These are phyloP conservation scores for Rousettus madagascariensis DNA, from an alignment of 2,797 vertebrate genomes.

Conservation along the genomic window DNA sequence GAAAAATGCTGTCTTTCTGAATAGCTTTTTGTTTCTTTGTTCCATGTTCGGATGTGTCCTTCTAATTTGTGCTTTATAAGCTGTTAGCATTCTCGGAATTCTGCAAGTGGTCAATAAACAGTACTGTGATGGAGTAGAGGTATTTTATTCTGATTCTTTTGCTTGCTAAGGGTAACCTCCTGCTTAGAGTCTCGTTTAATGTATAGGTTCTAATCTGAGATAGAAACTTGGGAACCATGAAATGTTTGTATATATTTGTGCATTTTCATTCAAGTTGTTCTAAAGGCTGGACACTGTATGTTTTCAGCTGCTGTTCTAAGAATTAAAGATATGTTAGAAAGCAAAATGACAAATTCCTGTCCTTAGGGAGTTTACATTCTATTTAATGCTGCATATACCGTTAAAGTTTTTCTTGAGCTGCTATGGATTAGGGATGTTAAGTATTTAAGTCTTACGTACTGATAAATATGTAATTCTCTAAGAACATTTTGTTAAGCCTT, in stretches of 20 bases:
- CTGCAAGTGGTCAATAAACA: not conserved
- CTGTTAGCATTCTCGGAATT: not conserved
- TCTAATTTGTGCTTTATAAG: not conserved
- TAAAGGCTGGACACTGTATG: not conserved
- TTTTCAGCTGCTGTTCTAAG: not conserved
- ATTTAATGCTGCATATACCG: not conserved
- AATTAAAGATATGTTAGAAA: not conserved
- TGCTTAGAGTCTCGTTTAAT: not conserved
- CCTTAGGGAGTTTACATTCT: not conserved
- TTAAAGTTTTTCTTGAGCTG: not conserved
- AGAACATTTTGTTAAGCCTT: not conserved
- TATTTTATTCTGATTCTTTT: slow-evolving; percentile 29
- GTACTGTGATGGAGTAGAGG: not conserved
- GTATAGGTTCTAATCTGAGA: not conserved
- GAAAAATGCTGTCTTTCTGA: slow-evolving; percentile 10
- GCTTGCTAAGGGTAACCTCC: not conserved
- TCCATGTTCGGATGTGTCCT: not conserved
- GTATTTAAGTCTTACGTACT: not conserved
- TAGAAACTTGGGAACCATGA: not conserved
- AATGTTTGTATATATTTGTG: not conserved
- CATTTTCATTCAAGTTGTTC: not conserved
- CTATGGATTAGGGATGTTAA: not conserved
- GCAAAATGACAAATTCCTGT: not conserved
- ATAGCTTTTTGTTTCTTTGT: not conserved
- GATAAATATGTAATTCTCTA: not conserved